Percentiles rank a stretch among this genome's conserved stretches.
These are phyloP conservation scores for Paraplagusia blochii DNA, from an alignment of 2,113 vertebrate genomes.

Conservation along the genomic window DNA sequence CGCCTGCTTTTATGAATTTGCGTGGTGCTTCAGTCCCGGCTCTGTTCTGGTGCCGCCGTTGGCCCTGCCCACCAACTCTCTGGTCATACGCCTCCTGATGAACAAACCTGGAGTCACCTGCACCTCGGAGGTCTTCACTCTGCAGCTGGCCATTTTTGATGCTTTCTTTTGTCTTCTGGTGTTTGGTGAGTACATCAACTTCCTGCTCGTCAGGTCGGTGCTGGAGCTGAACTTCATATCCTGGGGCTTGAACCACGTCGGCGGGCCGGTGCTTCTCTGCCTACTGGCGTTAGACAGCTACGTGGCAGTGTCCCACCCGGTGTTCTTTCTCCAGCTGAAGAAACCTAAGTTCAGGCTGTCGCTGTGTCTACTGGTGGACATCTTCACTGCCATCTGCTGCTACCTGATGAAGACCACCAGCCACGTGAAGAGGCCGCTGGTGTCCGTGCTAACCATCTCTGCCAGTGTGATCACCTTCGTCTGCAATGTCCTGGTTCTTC, in stretches of 20 bases:
- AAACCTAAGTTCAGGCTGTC: background rate
- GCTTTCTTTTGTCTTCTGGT: background rate
- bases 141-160: background rate
- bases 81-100: conserved; percentile 2
- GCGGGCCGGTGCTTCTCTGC: background rate
- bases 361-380: background rate
- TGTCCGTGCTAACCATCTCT: background rate
- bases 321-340: conserved; percentile 1
- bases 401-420: background rate
- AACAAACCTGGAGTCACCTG: background rate
- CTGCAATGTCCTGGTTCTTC: conserved; percentile 21
- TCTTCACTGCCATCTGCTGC: background rate
- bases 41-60: background rate
- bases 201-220: background rate
- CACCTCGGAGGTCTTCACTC: background rate
- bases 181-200: background rate
- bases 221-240: background rate
- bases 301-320: background rate
- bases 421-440: background rate
- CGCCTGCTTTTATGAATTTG: background rate
- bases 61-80: background rate
- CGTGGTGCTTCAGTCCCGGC: background rate
- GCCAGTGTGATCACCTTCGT: background rate
- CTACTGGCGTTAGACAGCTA: background rate
- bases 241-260: background rate